Percentiles rank a stretch among this genome's conserved stretches.
Conservation (phyloP, 2,888 invertebrate species). For the Azorinus chamasolen region DNA sequence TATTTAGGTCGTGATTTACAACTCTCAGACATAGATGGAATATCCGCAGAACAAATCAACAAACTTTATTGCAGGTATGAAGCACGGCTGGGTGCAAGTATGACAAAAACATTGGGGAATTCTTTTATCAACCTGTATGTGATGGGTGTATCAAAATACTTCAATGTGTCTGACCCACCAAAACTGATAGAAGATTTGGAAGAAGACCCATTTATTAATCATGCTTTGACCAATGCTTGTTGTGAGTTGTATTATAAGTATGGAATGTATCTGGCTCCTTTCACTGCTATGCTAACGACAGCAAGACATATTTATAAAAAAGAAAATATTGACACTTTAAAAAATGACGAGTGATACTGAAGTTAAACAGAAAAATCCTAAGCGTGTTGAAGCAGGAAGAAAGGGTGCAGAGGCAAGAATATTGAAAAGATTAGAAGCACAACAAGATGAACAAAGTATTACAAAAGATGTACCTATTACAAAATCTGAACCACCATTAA, state of each 20-base stretch:
- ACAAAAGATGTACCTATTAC: no score
- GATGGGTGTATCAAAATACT: constrained; percentile 47
- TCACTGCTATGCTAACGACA: constrained; percentile 35
- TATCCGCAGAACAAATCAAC: constrained; percentile 42
- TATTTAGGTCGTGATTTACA: constrained; percentile 45
- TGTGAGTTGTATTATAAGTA: constrained; percentile 24
- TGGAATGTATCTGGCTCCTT: constrained; percentile 38
- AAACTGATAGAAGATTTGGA: constrained; percentile 48
- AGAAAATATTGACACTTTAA: constrained; percentile 21
- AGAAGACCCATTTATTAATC: constrained; percentile 50
- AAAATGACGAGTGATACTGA: constrained; percentile 25
- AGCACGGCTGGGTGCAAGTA: constrained; percentile 46
- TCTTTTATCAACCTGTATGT: constrained; percentile 47
- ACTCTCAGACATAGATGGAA: constrained; percentile 36
- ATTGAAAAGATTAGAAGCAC: no score
- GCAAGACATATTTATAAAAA: constrained; percentile 22
- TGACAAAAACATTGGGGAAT: constrained; percentile 52
- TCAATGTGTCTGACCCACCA: constrained; percentile 38
- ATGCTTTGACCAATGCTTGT: constrained; percentile 29
- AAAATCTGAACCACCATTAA: no score
- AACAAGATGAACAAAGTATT: no score
- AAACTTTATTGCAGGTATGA: constrained; percentile 50
- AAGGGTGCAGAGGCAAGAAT: constrained; percentile 41
- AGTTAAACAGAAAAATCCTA: constrained; percentile 22
- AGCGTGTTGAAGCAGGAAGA: constrained; percentile 37